Evolutionary conservation across 2,113 vertebrate genomes (phyloP).

Genomic region (Vombatus ursinus): DNA sequence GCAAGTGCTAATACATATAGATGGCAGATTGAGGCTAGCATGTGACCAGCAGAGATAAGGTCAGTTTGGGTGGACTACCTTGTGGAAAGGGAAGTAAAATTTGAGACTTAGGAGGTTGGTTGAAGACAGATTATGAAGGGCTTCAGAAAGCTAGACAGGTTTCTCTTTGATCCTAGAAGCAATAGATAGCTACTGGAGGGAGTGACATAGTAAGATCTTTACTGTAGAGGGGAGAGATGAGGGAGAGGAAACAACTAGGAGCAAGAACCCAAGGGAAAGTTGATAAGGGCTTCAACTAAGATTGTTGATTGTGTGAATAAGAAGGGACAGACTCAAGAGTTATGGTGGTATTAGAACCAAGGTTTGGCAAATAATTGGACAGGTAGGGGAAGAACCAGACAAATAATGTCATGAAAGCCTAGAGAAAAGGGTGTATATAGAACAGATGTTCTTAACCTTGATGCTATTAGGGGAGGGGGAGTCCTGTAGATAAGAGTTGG

Average conservation of each 20-base stretch:
- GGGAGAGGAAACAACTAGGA: not conserved
- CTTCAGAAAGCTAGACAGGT: not conserved
- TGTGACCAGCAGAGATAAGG: not conserved
- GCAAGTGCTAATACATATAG: not conserved
- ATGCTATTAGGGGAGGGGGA: too few relatives aligned
- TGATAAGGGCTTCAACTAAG: not conserved
- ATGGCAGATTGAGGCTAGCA: too few relatives aligned
- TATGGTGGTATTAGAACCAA: too few relatives aligned
- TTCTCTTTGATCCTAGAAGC: not conserved
- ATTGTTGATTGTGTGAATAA: accelerated
- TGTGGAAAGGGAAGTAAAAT: not conserved
- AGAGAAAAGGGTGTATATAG: too few relatives aligned
- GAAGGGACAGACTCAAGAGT: accelerated
- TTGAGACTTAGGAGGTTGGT: not conserved
- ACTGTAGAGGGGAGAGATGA: not conserved
- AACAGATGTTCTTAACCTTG: too few relatives aligned
- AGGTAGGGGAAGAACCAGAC: too few relatives aligned
- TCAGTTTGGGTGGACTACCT: too few relatives aligned
- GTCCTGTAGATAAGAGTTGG: too few relatives aligned
- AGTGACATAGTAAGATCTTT: not conserved
- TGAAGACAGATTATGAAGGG: not conserved
- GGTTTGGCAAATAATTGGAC: too few relatives aligned
- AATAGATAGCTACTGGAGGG: not conserved
- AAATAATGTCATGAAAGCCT: too few relatives aligned
- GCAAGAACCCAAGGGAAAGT: too few relatives aligned